Conservation (phyloP, 1,140 invertebrate genomes). For the Sycophila sp. region DNA sequence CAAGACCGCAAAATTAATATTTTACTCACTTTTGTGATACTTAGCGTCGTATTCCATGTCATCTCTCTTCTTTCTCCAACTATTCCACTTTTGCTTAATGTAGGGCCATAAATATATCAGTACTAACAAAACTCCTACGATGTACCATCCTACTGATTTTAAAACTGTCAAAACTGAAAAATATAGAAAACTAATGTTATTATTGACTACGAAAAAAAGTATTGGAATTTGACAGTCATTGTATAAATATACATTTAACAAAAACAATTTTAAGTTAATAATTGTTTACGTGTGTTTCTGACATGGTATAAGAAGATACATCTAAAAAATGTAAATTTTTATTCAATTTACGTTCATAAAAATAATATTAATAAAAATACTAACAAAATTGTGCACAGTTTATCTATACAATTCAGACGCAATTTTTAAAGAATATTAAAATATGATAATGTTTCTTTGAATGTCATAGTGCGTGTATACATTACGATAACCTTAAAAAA, state of each 20-base stretch:
- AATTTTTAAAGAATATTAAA: background rate
- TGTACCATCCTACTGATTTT: constrained; percentile 56
- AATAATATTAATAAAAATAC: too few relatives aligned
- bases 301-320: too few relatives aligned
- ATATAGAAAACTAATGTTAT: too few relatives aligned
- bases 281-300: too few relatives aligned
- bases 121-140: constrained; percentile 44
- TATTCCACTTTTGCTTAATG: constrained; percentile 50
- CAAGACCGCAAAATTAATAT: constrained; percentile 23
- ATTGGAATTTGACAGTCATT: background rate
- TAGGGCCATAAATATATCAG: constrained; percentile 51
- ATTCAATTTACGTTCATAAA: too few relatives aligned
- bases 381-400: too few relatives aligned
- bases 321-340: too few relatives aligned
- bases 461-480: background rate
- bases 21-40: constrained; percentile 61
- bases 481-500: background rate
- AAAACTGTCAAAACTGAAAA: constrained; percentile 43
- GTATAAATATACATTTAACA: background rate
- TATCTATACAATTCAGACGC: too few relatives aligned
- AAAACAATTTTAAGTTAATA: background rate
- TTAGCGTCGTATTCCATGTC: constrained; percentile 59
- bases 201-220: too few relatives aligned
- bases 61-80: constrained; percentile 53
- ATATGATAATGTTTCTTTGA: background rate